These are phyloP conservation scores for Bubo blakistoni DNA, from an alignment of 2,113 vertebrate species.

Conservation along the genomic window DNA sequence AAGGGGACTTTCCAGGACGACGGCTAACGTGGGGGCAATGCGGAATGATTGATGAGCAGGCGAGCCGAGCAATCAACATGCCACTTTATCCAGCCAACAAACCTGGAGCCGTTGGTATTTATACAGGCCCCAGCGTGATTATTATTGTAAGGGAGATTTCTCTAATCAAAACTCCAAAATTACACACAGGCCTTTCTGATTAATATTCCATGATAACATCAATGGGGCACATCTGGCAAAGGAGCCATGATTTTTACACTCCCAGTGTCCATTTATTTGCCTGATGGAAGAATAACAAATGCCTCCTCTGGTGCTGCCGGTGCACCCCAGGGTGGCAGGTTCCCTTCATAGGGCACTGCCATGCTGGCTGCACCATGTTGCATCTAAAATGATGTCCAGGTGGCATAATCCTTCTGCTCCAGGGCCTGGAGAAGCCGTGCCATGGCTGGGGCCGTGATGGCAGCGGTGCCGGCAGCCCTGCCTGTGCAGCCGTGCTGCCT, in stretches of 20 bases:
- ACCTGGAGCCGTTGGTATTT: conserved; percentile 62
- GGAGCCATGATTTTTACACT: conserved; percentile 31
- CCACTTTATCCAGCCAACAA: conserved; percentile 54
- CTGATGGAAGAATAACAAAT: conserved; percentile 55
- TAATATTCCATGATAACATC: conserved; percentile 78
- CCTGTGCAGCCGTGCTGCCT: neutral
- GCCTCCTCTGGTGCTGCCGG: fast-evolving
- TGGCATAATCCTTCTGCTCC: neutral
- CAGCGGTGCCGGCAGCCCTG: neutral
- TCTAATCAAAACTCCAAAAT: conserved; percentile 80
- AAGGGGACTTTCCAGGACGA: conserved; percentile 14
- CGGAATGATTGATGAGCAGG: conserved; percentile 69
- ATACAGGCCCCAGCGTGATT: conserved; percentile 72
- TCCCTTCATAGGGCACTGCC: fast-evolving
- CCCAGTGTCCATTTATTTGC: conserved; percentile 46
- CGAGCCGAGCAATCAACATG: conserved; percentile 60
- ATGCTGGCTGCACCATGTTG: fast-evolving
- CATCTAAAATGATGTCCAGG: neutral
- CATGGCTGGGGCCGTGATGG: fast-evolving
- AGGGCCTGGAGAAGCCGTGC: neutral
- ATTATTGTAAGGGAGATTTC: conserved; percentile 79
- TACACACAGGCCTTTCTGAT: conserved; percentile 76
- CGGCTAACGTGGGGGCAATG: neutral
- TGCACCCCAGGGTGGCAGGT: neutral
- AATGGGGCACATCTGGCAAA: conserved; percentile 74